phyloP scores from a whole-genome alignment of 1,140 invertebrate species.

The Meloidogyne exigua region DNA sequence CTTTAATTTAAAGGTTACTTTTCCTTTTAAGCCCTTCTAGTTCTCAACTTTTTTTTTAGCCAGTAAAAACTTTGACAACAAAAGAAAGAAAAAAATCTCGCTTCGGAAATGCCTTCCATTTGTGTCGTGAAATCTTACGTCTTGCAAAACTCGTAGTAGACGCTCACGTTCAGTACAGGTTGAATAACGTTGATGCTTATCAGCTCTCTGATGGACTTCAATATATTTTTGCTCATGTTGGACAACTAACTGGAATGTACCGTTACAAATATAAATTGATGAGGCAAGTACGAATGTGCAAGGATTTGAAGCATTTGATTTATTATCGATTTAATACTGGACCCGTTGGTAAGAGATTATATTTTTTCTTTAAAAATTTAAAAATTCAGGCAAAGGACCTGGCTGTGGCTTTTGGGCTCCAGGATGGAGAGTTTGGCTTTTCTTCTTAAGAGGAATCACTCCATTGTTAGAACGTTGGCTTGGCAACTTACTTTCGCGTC shows the following conservation, averaged over 20 bases:
- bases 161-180: slow-evolving; percentile 95
- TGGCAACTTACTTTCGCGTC: slow-evolving; percentile 91
- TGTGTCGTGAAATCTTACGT: slow-evolving; percentile 94
- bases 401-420: slow-evolving; percentile 99
- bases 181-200: slow-evolving; percentile 99
- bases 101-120: slow-evolving; percentile 99
- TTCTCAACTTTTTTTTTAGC: too few relatives aligned
- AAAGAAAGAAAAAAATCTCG: slow-evolving; percentile 94
- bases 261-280: slow-evolving; percentile 87
- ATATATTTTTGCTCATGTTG: slow-evolving; percentile 98
- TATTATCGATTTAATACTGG: slow-evolving; percentile 99
- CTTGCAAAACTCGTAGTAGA: slow-evolving; percentile 97
- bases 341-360: slow-evolving; percentile 46
- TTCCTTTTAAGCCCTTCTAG: too few relatives aligned
- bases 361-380: slow-evolving; percentile 7
- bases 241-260: slow-evolving; percentile 99
- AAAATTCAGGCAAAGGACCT: slow-evolving; percentile 89
- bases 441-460: slow-evolving; percentile 98
- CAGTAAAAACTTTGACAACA: slow-evolving; percentile 97
- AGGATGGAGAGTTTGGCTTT: slow-evolving; percentile 98
- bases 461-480: slow-evolving; percentile 95
- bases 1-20: slow-evolving; percentile 83
- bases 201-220: slow-evolving; percentile 93
- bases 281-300: slow-evolving; percentile 99
- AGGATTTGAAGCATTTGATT: slow-evolving; percentile 97